Conservation (phyloP, 2,888 invertebrate genomes). For the Agrochola lychnidis region DNA sequence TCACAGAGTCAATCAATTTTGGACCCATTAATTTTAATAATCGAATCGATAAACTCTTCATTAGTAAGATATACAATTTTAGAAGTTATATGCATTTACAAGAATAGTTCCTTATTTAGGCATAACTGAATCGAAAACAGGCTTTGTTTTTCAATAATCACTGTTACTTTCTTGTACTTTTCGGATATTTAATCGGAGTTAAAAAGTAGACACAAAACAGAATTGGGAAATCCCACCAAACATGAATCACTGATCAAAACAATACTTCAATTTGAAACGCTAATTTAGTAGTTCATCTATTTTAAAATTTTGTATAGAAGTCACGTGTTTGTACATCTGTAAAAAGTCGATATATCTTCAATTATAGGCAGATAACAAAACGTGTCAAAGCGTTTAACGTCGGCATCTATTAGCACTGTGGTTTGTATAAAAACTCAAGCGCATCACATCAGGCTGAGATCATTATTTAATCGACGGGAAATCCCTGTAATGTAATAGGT, state of each 20-base stretch:
- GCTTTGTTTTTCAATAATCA: no score
- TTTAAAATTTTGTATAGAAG: slow-evolving; percentile 13
- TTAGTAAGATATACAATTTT: slow-evolving; percentile 9
- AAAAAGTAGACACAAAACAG: not conserved
- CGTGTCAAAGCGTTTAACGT: slow-evolving; percentile 60
- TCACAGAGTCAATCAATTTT: slow-evolving; percentile 30
- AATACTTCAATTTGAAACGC: slow-evolving; percentile 39
- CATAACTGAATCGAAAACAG: not conserved
- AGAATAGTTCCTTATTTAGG: not conserved
- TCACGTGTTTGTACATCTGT: slow-evolving; percentile 36
- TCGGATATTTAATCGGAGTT: no score
- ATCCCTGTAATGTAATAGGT: slow-evolving; percentile 60
- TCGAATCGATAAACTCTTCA: slow-evolving; percentile 12
- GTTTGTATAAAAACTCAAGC: slow-evolving; percentile 60
- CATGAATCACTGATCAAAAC: slow-evolving; percentile 50
- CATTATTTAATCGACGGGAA: slow-evolving; percentile 70
- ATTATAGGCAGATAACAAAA: slow-evolving; percentile 38
- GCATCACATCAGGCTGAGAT: slow-evolving; percentile 65
- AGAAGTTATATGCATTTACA: not conserved
- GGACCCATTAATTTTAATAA: slow-evolving; percentile 37
- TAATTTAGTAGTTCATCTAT: slow-evolving; percentile 35
- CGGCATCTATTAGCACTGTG: slow-evolving; percentile 46
- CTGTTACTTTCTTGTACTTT: no score
- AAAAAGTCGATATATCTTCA: slow-evolving; percentile 33
- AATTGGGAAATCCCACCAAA: slow-evolving; percentile 21